phyloP scores from a whole-genome alignment of 2,888 invertebrate species.

The Oscheius sp. region DNA sequence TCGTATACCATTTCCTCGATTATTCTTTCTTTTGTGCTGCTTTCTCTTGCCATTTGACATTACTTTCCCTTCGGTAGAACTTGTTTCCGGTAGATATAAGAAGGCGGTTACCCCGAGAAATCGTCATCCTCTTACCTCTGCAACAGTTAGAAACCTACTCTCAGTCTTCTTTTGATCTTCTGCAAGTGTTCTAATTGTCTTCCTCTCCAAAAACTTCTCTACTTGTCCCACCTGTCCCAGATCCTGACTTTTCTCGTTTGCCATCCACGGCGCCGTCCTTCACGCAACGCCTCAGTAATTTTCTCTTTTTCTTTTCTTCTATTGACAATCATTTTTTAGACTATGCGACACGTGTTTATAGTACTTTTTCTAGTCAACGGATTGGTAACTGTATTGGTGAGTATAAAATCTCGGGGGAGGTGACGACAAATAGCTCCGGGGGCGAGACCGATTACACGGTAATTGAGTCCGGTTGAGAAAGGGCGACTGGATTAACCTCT shows the following conservation, averaged over 20 bases:
- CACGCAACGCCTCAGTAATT: neutral
- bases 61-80: too few species aligned
- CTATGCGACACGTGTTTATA: constrained; percentile 13
- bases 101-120: too few species aligned
- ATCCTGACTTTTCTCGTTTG: constrained; percentile 13
- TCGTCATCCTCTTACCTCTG: too few species aligned
- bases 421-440: neutral
- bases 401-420: neutral
- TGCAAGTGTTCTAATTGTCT: too few species aligned
- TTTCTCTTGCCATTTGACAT: too few species aligned
- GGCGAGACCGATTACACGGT: constrained; percentile 4
- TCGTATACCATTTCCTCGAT: too few species aligned
- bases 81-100: too few species aligned
- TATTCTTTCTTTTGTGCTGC: too few species aligned
- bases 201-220: too few species aligned
- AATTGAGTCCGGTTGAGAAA: constrained; percentile 27
- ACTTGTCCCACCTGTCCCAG: neutral
- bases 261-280: constrained; percentile 6
- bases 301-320: neutral
- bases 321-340: neutral
- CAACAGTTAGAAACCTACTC: too few species aligned
- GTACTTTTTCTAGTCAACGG: constrained; percentile 8
- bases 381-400: neutral
- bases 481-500: constrained; percentile 2
- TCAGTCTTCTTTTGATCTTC: too few species aligned